phyloP scores from a whole-genome alignment of 2,113 vertebrate species.

The Mirza zaza region DNA sequence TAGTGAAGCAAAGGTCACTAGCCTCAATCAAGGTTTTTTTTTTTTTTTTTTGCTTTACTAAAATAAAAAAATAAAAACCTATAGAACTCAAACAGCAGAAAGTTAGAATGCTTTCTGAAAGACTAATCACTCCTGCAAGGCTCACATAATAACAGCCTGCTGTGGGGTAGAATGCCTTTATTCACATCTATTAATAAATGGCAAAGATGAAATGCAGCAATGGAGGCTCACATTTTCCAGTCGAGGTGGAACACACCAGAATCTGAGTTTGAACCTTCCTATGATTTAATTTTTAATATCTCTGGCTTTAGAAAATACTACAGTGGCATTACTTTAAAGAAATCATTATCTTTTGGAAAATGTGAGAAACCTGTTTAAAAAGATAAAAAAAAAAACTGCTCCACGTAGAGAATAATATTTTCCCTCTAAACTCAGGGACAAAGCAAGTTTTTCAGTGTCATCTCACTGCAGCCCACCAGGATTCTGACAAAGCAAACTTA shows the following conservation, averaged over 20 bases:
- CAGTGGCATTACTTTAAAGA: conserved; percentile 43
- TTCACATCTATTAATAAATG: conserved; percentile 54
- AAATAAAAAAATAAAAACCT: background rate
- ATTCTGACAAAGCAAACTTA: background rate
- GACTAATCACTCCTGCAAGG: conserved; percentile 50
- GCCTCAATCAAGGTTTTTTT: background rate
- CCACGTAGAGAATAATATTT: background rate
- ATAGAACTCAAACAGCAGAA: conserved; percentile 54
- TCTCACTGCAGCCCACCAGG: background rate
- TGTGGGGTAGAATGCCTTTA: conserved; percentile 24
- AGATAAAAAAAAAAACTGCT: conserved; percentile 28
- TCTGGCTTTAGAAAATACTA: conserved; percentile 43
- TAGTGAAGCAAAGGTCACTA: conserved; percentile 22
- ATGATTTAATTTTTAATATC: conserved; percentile 61
- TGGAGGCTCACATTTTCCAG: background rate
- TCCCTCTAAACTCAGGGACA: background rate
- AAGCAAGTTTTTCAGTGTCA: background rate
- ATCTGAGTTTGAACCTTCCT: background rate
- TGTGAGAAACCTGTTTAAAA: conserved; percentile 40
- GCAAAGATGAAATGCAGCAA: conserved; percentile 39
- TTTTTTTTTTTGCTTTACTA: background rate
- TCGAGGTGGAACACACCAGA: background rate
- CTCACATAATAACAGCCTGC: conserved; percentile 44
- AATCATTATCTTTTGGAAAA: conserved; percentile 59
- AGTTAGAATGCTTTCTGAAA: conserved; percentile 62